These are phyloP conservation scores for Gobio gobio DNA, from an alignment of 2,113 vertebrate species.

Conservation along the genomic window DNA sequence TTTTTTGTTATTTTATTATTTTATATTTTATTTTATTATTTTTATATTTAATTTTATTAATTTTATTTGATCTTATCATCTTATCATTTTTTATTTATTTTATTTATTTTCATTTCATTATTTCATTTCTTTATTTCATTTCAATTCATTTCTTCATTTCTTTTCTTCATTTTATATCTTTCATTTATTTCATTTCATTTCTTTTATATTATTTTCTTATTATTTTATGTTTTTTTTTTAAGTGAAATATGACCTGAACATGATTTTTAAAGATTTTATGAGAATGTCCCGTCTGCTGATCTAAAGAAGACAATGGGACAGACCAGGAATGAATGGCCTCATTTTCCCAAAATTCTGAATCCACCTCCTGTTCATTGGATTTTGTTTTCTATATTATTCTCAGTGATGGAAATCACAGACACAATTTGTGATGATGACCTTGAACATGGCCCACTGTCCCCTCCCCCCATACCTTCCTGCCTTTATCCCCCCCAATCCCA, in stretches of 20 bases:
- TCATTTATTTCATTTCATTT: no score
- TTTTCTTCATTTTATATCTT: no score
- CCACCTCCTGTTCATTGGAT: not conserved
- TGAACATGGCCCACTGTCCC: constrained; percentile 68
- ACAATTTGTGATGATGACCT: constrained; percentile 56
- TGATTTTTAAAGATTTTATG: not conserved
- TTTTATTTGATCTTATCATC: not conserved
- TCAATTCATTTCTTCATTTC: no score
- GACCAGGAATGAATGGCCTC: not conserved
- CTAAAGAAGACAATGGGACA: not conserved
- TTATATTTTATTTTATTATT: no score
- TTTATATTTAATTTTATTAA: not conserved
- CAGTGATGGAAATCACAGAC: not conserved
- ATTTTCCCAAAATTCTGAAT: not conserved
- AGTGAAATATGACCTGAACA: not conserved
- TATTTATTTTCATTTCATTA: no score
- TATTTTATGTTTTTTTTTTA: not conserved
- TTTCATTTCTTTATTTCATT: no score
- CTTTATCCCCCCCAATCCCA: constrained; percentile 61
- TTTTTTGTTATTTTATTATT: not conserved
- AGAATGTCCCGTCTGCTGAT: not conserved
- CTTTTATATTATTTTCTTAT: no score
- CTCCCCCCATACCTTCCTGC: constrained; percentile 62
- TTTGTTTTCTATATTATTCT: not conserved
- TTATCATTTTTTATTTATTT: no score